Evolutionary conservation across 2,797 vertebrate genomes (phyloP).

Genomic region (Melanotaenia parkinsoni): DNA sequence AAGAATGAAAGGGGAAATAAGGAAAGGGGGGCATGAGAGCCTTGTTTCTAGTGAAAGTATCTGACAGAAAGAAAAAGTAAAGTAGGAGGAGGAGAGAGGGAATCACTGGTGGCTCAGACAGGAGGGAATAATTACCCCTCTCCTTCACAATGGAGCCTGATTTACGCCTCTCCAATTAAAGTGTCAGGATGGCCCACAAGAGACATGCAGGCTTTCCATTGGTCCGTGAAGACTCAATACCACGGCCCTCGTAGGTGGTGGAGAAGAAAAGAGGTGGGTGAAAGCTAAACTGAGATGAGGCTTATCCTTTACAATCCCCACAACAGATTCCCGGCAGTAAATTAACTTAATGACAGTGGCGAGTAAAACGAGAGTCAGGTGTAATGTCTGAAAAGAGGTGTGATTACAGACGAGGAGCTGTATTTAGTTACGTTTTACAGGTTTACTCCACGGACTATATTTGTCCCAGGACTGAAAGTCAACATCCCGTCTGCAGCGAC

Average conservation of each 20-base stretch:
- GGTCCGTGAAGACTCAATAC: constrained; percentile 35
- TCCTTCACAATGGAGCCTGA: constrained; percentile 65
- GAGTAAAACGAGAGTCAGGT: constrained; percentile 24
- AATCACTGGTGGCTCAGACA: constrained; percentile 53
- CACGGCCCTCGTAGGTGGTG: constrained; percentile 24
- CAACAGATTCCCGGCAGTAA: constrained; percentile 41
- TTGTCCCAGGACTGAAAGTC: not conserved
- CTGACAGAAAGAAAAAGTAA: constrained; percentile 22
- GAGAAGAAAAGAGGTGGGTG: constrained; percentile 32
- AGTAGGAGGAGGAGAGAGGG: constrained; percentile 9
- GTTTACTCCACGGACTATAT: constrained; percentile 6
- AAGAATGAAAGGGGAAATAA: constrained; percentile 13
- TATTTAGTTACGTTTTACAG: not conserved
- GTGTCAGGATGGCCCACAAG: constrained; percentile 61
- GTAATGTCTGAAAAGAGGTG: constrained; percentile 22
- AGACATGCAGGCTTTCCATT: constrained; percentile 43
- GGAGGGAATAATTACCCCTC: constrained; percentile 75
- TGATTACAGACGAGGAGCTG: constrained; percentile 12
- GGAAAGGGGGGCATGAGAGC: not conserved
- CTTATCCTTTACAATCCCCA: constrained; percentile 41
- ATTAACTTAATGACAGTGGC: constrained; percentile 51
- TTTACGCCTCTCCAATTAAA: constrained; percentile 79
- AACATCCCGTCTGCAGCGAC: not conserved
- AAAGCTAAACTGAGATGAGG: constrained; percentile 46
- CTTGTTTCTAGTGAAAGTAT: constrained; percentile 30